Base-by-base conservation (phyloP, 23 tunicate species). In the Ciona savignyi region DNA sequence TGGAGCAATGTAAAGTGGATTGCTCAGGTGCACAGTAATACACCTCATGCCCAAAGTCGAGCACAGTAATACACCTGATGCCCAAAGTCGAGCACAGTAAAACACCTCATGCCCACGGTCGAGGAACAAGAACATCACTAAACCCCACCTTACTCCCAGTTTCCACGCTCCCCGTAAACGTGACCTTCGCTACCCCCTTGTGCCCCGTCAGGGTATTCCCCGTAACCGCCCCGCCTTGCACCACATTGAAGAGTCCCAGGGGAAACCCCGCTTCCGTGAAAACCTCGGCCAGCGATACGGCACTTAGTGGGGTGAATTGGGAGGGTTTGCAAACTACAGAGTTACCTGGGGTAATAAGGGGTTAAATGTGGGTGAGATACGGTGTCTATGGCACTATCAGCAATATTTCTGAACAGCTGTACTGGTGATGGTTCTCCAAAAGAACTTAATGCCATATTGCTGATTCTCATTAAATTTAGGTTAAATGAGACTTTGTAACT, bases 241-340 rank as follows among this genome's bases (percentile, higher is more conserved):
- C 68, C 32, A 95, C 99, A 34, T 95, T 91, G 70, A 71, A 95
- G 30, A 88, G 68, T 1, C 93, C 93, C 28, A 63, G 24, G 0
- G 99, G 99, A 4, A 95, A 49, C 21, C 99, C 99, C 25, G 83
- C 80, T 80, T 95, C 85, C 24, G 19, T 26, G 25, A 74, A 84
- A 1, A 95, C 68, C 51, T 95, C 99, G 48, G 84, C 99, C 42
- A 95, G 65, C 30, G 35, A 6, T 2, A 89, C 96, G 0, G 99
- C 93, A 33, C 74, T 75, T 23, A 89, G 42, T 24, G 99, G 99
- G 15, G 96, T 84, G 51, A 95, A 84, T 64, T 89, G 83, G 1
- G 96, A 88, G 2, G 99, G 99, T 68, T 95, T 95, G 74, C 74
- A 95, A 15, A 95, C 83, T 0, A 95, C 96, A 22, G 96, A 75